phyloP scores from a whole-genome alignment of 2,113 vertebrate genomes.

The Herpailurus yagouaroundi region DNA sequence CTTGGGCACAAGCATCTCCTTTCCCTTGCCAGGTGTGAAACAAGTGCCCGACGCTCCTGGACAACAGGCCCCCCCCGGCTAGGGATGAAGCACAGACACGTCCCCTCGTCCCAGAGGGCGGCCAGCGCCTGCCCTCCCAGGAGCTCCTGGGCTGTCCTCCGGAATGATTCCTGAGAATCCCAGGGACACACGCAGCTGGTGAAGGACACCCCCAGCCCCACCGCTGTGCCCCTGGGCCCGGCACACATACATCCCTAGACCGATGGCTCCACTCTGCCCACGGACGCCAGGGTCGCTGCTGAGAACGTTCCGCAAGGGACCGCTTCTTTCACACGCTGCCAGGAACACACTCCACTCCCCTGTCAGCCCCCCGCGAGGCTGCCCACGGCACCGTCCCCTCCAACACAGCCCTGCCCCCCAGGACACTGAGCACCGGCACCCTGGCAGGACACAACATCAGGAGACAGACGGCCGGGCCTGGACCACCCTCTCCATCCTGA shows the following conservation, averaged over 20 bases:
- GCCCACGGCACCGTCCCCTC: neutral
- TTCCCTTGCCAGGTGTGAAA: neutral
- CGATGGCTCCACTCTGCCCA: neutral
- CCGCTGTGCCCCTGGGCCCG: neutral
- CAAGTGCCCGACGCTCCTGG: neutral
- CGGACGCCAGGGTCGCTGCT: accelerated
- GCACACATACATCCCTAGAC: neutral
- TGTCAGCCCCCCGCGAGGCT: neutral
- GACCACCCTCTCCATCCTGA: neutral
- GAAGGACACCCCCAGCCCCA: neutral
- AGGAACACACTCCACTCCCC: accelerated
- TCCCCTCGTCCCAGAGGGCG: neutral
- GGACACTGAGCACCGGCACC: neutral
- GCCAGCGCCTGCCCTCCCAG: neutral
- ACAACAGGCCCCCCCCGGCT: neutral
- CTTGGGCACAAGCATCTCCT: too few relatives aligned
- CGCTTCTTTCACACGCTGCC: neutral
- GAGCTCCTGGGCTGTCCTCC: neutral
- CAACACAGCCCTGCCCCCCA: neutral
- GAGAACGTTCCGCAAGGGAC: neutral
- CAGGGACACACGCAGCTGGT: neutral
- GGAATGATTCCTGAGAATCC: neutral
- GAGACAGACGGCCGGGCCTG: neutral
- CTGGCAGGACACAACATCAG: neutral
- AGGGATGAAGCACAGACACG: neutral